Conservation (phyloP, 35 echinoderm and acorn worm genomes). For the Heliocidaris erythrogramma region DNA sequence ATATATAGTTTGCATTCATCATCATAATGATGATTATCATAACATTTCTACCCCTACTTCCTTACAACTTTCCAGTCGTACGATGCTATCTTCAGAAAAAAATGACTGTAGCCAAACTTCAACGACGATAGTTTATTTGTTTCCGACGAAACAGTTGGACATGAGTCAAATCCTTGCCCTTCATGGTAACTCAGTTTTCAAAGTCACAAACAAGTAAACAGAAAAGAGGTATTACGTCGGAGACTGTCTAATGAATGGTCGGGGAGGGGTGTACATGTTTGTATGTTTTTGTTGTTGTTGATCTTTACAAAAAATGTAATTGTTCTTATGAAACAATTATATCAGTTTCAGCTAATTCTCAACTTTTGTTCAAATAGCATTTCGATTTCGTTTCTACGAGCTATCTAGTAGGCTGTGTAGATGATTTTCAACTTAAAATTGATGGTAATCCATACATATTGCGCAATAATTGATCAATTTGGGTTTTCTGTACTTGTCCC, state of each 20-base stretch:
- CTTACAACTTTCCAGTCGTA: background rate
- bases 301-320: no score
- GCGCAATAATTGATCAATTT: no score
- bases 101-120: background rate
- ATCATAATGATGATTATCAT: background rate
- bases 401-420: no score
- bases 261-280: no score
- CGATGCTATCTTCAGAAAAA: background rate
- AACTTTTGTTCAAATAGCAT: no score
- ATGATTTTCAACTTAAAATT: no score
- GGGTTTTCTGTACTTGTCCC: no score
- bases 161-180: background rate
- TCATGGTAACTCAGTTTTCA: background rate
- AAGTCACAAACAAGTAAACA: background rate
- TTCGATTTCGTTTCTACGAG: no score
- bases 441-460: no score
- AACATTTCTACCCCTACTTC: background rate
- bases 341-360: no score
- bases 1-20: background rate
- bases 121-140: background rate
- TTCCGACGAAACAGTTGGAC: background rate
- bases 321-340: no score
- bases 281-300: no score
- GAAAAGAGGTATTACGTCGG: background rate
- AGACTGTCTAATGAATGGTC: background rate